Base-by-base conservation (phyloP, 2,888 invertebrate species). In the Pseudeuparius sepicola region DNA sequence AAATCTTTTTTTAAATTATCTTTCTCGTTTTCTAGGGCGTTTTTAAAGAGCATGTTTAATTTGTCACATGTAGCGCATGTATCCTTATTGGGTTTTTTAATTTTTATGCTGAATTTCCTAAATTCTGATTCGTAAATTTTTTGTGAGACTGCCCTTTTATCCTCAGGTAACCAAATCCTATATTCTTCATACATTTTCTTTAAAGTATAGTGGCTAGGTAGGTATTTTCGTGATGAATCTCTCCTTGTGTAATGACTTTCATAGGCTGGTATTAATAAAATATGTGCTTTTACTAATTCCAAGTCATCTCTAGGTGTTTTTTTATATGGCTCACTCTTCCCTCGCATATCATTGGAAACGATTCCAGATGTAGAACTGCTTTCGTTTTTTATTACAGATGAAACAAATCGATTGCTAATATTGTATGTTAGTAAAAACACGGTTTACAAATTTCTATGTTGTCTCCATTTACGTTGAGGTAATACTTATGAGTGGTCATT, bases 1-100 rank as follows among this genome's bases (percentile, higher is more conserved):
- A n/a, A n/a, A n/a, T n/a, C n/a, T n/a, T n/a, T n/a, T n/a, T n/a
- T n/a, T n/a, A n/a, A n/a, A n/a, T n/a, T n/a, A n/a, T n/a, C n/a
- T n/a, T n/a, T n/a, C n/a, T n/a, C n/a, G n/a, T 14, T 14, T 14
- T 24, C 24, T 2, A 5, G 4, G 11, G 35, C 11, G 20, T 25
- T 27, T 26, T 35, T 25, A n/a, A 35, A 13, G 6, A 14, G 17
- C 16, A 24, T 39, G 4, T 23, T 15, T 9, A 36, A 24, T 13
- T 33, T 35, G 16, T 39, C 39, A 23, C 39, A 39, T 3, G 18
- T 32, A 7, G 27, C 20, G 16, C 39, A 39, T 4, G 36, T 39
- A 25, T 39, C 39, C 29, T 36, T 36, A 24, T 25, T 35, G 4
- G 31, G 23, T 13, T 13, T 18, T 28, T 39, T 39, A 16, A 39